A percentile compares a stretch with the other conserved stretches of the same genome.
Evolutionary conservation across 2,888 invertebrate genomes (phyloP).

Genomic region (Malacosoma neustria): DNA sequence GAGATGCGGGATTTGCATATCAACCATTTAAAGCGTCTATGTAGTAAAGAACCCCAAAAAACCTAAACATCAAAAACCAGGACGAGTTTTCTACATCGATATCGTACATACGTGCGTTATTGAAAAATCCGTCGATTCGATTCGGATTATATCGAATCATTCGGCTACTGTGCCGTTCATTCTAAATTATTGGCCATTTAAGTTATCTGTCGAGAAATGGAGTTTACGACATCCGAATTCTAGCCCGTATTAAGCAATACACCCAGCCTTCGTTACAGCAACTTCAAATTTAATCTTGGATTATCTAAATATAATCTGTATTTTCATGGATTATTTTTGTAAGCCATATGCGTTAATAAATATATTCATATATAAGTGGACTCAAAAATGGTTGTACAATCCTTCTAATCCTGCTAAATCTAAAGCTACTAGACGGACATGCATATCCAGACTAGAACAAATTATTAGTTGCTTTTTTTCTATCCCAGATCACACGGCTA

Average conservation of each 20-base stretch:
- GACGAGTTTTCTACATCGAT: slow-evolving; percentile 2
- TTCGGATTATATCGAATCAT: slow-evolving; percentile 56
- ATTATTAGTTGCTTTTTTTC: too few relatives aligned
- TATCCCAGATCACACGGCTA: too few relatives aligned
- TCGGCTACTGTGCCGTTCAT: slow-evolving; percentile 61
- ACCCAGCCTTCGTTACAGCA: not conserved
- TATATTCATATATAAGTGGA: too few relatives aligned
- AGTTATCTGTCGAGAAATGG: slow-evolving; percentile 9
- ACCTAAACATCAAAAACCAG: not conserved
- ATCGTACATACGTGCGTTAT: slow-evolving; percentile 36
- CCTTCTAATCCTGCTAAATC: too few relatives aligned
- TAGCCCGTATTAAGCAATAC: not conserved
- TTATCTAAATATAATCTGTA: too few relatives aligned
- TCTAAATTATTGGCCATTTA: slow-evolving; percentile 56
- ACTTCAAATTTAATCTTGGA: not conserved
- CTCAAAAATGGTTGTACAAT: too few relatives aligned
- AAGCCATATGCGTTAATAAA: too few relatives aligned
- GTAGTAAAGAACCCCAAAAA: not conserved
- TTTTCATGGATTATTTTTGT: too few relatives aligned
- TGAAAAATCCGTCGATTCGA: slow-evolving; percentile 62
- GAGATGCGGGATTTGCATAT: too few relatives aligned
- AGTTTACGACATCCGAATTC: not conserved
- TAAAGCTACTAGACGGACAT: too few relatives aligned
- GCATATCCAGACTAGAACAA: too few relatives aligned
- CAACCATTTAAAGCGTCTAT: too few relatives aligned